phyloP scores from a whole-genome alignment of 2,888 invertebrate genomes.

The Lagria hirta region DNA sequence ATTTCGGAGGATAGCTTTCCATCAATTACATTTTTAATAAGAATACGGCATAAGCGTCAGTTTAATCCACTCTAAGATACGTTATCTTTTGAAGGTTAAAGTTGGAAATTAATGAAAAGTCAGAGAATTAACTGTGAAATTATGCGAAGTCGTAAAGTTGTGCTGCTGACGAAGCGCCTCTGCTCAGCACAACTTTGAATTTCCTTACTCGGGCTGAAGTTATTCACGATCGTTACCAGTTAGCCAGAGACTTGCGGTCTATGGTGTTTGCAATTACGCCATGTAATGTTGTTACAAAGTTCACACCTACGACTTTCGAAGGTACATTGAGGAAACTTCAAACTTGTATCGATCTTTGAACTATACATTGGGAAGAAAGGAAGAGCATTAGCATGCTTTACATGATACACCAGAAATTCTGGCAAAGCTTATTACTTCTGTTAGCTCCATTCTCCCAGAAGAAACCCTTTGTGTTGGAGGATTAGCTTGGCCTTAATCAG shows the following conservation, averaged over 20 bases:
- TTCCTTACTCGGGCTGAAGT: constrained; percentile 16
- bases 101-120: constrained; percentile 14
- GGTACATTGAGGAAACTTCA: not conserved
- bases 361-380: no score
- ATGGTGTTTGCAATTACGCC: constrained; percentile 29
- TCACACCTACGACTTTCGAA: constrained; percentile 19
- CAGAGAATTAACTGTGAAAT: constrained; percentile 15
- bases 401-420: no score
- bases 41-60: no score
- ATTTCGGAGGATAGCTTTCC: no score
- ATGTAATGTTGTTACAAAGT: constrained; percentile 27
- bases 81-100: constrained; percentile 13
- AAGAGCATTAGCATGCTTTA: no score
- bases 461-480: no score
- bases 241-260: constrained; percentile 24
- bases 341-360: no score
- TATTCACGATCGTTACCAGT: constrained; percentile 19
- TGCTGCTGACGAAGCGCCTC: constrained; percentile 18
- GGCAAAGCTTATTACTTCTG: no score
- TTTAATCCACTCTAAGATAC: constrained; percentile 9
- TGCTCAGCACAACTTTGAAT: constrained; percentile 10
- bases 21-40: no score
- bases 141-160: constrained; percentile 15
- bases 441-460: no score
- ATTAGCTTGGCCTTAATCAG: no score